Percentiles rank a stretch among this genome's conserved stretches.
Evolutionary conservation across 30 jellyfish, hydroid and myxozoan genomes (phyloP).

Genomic region (Turritopsis rubra): DNA sequence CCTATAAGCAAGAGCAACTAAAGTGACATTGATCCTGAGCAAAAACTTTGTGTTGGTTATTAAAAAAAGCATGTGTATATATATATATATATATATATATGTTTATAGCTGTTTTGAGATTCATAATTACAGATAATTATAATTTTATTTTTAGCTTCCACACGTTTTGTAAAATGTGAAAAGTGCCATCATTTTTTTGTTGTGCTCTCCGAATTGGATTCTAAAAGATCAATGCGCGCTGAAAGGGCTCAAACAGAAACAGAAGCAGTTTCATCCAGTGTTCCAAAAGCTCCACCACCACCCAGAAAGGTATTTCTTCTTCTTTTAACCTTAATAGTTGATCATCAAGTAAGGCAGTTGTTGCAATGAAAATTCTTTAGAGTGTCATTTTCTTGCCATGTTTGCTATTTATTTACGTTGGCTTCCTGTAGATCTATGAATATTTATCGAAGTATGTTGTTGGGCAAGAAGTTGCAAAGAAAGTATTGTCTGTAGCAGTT

Average conservation of each 20-base stretch:
- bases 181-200: constrained; percentile 97
- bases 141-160: constrained; percentile 91
- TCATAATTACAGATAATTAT: too few relatives aligned
- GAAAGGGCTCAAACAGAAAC: constrained; percentile 41
- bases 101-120: too few relatives aligned
- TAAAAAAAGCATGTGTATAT: background rate
- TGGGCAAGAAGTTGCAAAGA: constrained; percentile 96
- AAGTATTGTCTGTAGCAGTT: constrained; percentile 93
- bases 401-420: too few relatives aligned
- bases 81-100: too few relatives aligned
- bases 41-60: too few relatives aligned
- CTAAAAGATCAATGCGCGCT: constrained; percentile 63
- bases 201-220: constrained; percentile 92
- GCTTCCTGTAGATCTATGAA: constrained; percentile 59
- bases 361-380: too few relatives aligned
- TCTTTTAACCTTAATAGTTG: too few relatives aligned
- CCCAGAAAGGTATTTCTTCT: constrained; percentile 67
- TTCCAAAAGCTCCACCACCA: constrained; percentile 71
- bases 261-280: constrained; percentile 15
- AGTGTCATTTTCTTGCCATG: too few relatives aligned
- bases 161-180: constrained; percentile 96
- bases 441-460: constrained; percentile 90
- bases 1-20: too few relatives aligned
- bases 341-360: too few relatives aligned
- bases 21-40: too few relatives aligned